Evolutionary conservation across 1,140 invertebrate genomes (phyloP), one percentile per base, ranked within the genome.

Genomic region (Lanistes nyassanus): DNA sequence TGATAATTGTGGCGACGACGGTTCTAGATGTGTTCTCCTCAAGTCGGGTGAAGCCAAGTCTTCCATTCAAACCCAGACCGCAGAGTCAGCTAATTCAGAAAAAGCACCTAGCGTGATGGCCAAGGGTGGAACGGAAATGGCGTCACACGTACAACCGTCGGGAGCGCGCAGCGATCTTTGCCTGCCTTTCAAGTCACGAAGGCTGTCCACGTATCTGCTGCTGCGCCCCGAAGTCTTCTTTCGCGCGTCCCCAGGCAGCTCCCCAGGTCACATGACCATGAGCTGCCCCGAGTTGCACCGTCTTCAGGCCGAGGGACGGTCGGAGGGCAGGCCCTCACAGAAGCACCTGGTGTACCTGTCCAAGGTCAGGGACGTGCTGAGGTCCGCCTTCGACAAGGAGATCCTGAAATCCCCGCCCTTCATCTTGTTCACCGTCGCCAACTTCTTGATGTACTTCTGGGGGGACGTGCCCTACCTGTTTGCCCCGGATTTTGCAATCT

Each of bases 391-490:
- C 64, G 84, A 85, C 69, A 62, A 80, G 7, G 47, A 67, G 23
- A 77, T 85, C 26, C 73, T 85, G 13, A 76, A 53, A 39, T 70
- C 82, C 60, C 79, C 81, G 11, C 67, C 83, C 11, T 87, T 85
- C 72, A 36, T 84, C 0, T 6, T 86, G n/a, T 84, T 87, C 76
- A 69, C 78, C 9, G 16, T 83, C 5, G 87, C 87, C 7, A 88
- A 88, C 69, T 86, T 88, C 72, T 71, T 85, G 11, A 72, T 86
- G 21, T 88, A 85, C 51, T 86, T 85, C 73, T 85, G 85, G 84
- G 82, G 80, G 80, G 86, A 86, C 76, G 81, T 86, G 26, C 87
- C 87, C 6, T 88, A 87, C 70, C 81, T 87, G n/a, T 88, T 85
- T 76, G 76, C 85, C 13, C 72, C 80, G 21, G 86, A 88, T 72